phyloP scores from a whole-genome alignment of 2,113 vertebrate species.

The Arvicanthis niloticus region DNA sequence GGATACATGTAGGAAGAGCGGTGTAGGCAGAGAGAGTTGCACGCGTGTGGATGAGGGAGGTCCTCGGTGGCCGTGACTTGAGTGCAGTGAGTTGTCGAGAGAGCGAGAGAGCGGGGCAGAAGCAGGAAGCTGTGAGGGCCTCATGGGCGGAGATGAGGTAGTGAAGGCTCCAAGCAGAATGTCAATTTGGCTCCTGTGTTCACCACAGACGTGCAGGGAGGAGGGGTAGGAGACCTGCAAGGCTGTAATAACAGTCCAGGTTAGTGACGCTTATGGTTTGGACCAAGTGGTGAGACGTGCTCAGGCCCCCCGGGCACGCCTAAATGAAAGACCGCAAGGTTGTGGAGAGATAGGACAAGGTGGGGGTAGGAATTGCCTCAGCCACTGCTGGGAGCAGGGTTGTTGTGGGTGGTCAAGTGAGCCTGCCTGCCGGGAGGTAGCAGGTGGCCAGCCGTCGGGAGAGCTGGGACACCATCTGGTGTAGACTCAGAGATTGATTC shows the following conservation, averaged over 20 bases:
- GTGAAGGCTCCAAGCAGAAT: neutral
- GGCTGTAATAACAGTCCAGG: too few relatives aligned
- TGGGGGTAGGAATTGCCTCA: neutral
- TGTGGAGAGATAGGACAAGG: neutral
- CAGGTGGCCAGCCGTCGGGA: neutral
- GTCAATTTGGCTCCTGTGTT: neutral
- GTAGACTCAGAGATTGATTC: neutral
- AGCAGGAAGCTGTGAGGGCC: neutral
- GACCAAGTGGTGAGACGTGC: rapidly evolving
- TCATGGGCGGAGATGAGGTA: neutral
- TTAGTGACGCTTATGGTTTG: neutral
- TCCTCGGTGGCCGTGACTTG: rapidly evolving
- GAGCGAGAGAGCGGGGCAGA: neutral
- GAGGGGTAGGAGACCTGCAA: neutral
- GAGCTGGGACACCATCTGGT: rapidly evolving
- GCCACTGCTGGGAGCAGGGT: neutral
- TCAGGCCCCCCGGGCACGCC: neutral
- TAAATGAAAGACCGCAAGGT: neutral
- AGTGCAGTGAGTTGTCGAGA: neutral
- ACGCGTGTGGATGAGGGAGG: rapidly evolving
- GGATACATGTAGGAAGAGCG: too few relatives aligned
- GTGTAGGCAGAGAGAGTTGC: neutral
- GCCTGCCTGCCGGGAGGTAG: neutral
- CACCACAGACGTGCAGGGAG: neutral
- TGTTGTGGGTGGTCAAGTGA: too few relatives aligned